Base-by-base conservation (phyloP, 2,113 vertebrate genomes). In the Corvus cornix region DNA sequence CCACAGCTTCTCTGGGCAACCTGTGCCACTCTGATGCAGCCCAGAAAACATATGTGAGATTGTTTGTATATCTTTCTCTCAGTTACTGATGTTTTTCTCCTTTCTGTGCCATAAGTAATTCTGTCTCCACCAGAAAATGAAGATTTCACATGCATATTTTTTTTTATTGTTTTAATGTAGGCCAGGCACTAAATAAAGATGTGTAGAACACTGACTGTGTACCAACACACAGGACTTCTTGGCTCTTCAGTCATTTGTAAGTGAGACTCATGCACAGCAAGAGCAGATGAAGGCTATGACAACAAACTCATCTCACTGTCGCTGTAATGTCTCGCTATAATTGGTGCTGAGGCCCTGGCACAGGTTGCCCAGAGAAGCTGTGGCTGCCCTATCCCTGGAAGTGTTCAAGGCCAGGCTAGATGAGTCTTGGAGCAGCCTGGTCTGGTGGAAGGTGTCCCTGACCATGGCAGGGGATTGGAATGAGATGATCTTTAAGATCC, bases 311-410 rank as follows among this genome's bases (percentile, higher is more conserved):
- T 72, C 41, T 84, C 31, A 21, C 33, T 53, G n/a, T 77, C 0
- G 0, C 41, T 87, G 14, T 13, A 60, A 56, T 22, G 7, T 63
- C 26, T 27, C 12, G 6, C 21, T 35, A 1, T 3, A 41, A 52
- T 2, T 55, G 26, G 15, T 31, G 55, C 2, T 22, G 55, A 69
- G 24, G 6, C 39, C 0, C 77, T 59, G 77, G 37, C n/a, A 60
- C 28, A 75, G 46, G 13, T 0, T 75, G 13, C 8, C 20, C 53
- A 75, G 53, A 22, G 62, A 60, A 11, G 11, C 4, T 48, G n/a
- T 31, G 70, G n/a, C 1, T 69, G 35, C 7, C 10, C 12, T 22
- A 43, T 62, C 31, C 31, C 63, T 83, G 55, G 30, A 43, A 76
- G 4, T 28, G 18, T 13, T 11, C 41, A 55, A 28, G 21, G 10